phyloP scores from a whole-genome alignment of 1,140 invertebrate genomes.

The Heliothis virescens region DNA sequence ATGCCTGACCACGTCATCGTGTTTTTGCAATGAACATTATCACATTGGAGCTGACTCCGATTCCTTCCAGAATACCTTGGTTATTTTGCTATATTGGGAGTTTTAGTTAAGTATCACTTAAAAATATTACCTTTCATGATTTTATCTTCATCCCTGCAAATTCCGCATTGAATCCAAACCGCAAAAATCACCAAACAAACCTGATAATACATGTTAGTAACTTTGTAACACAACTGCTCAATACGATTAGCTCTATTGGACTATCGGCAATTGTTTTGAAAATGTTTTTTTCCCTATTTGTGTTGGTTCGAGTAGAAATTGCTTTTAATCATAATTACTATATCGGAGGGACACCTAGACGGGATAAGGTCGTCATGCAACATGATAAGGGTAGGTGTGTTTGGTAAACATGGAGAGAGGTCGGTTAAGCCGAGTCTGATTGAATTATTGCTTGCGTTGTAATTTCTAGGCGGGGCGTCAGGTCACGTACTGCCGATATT shows the following conservation, averaged over 20 bases:
- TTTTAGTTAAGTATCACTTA: neutral
- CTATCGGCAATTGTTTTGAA: slow-evolving; percentile 43
- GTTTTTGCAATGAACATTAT: neutral
- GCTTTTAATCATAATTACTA: slow-evolving; percentile 61
- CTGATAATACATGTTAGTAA: slow-evolving; percentile 19
- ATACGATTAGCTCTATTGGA: neutral
- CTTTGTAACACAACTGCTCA: slow-evolving; percentile 32
- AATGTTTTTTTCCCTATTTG: slow-evolving; percentile 29
- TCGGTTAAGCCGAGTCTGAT: slow-evolving; percentile 79
- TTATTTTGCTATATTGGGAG: neutral
- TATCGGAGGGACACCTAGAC: slow-evolving; percentile 56
- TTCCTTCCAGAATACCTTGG: too few relatives aligned
- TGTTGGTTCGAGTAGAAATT: neutral
- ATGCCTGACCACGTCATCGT: neutral
- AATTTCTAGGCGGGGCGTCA: slow-evolving; percentile 63
- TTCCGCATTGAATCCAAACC: slow-evolving; percentile 46
- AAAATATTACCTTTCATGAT: slow-evolving; percentile 73
- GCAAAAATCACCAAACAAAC: slow-evolving; percentile 14
- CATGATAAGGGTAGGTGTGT: slow-evolving; percentile 72
- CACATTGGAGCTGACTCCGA: neutral
- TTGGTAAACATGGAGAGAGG: slow-evolving; percentile 80
- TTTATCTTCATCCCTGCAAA: slow-evolving; percentile 78
- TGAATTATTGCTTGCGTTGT: slow-evolving; percentile 81
- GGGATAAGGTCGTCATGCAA: slow-evolving; percentile 64
- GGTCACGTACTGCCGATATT: slow-evolving; percentile 68